phyloP scores from a whole-genome alignment of 1,140 invertebrate genomes.

The Oryctes rhinoceros region DNA sequence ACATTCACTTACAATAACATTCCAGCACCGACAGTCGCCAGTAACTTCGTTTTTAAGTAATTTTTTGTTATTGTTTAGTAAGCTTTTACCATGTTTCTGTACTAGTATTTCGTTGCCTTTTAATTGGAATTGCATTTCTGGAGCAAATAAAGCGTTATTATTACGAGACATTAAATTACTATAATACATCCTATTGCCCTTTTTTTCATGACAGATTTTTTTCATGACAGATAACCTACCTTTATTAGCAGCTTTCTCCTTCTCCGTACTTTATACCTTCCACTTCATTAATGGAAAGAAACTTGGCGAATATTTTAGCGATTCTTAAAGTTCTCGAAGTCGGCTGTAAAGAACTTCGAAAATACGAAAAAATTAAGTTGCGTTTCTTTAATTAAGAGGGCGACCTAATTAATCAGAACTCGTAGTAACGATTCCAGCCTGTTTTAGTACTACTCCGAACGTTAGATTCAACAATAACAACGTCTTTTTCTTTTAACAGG shows the following conservation, averaged over 20 bases:
- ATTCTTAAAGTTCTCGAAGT: neutral
- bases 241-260: neutral
- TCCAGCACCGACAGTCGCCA: too few relatives aligned
- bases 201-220: neutral
- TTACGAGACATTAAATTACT: too few relatives aligned
- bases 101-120: too few relatives aligned
- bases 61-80: too few relatives aligned
- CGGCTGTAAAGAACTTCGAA: neutral
- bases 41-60: too few relatives aligned
- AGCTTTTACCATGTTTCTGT: too few relatives aligned
- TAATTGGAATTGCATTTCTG: too few relatives aligned
- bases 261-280: neutral
- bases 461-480: neutral
- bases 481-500: too few relatives aligned
- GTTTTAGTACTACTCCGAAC: neutral
- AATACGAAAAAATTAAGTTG: neutral
- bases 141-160: too few relatives aligned
- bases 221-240: neutral
- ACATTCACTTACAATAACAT: too few relatives aligned
- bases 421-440: neutral
- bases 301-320: conserved; percentile 1
- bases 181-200: too few relatives aligned
- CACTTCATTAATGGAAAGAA: neutral
- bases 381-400: conserved; percentile 10
- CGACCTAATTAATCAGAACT: conserved; percentile 18